Evolutionary conservation across 2,797 vertebrate genomes (phyloP), one percentile per base, ranked within the genome.

Genomic region (Chelonia mydas): DNA sequence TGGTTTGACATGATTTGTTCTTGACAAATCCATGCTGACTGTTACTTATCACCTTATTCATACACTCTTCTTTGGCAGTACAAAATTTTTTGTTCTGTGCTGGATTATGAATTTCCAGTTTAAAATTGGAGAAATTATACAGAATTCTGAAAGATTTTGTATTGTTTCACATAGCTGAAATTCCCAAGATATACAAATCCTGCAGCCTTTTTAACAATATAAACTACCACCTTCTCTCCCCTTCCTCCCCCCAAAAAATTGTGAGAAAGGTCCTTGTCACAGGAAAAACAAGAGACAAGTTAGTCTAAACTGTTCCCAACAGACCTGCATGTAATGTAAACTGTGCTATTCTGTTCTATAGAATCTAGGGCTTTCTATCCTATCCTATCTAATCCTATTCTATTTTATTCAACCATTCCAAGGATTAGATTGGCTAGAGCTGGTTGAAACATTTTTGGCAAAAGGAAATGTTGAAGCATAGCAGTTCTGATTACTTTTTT

Each of bases 111-210:
- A 81, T 95, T 95, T 91, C 84, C 92, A 95, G 3, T 90, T 89
- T 90, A 92, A 96, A 94, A 87, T 28, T 31, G 83, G 59, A 78
- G 45, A 91, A 81, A 86, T 95, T 95, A 96, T 89, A 51, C 77
- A 87, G 91, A 94, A 92, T 83, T 51, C 50, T 59, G 83, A n/a
- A 90, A 91, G 81, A 80, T 92, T 94, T 81, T 84, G 51, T 86
- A 95, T 96, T 95, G 94, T 96, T 97, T 96, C 93, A 76, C 3
- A 2, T 23, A 55, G 53, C 37, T 84, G 87, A 90, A 93, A 79
- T 79, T 27, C 65, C 3, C 2, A 85, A 92, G 93, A 87, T 93
- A 89, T n/a, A 84, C 94, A 91, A 94, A 45, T 17, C 3, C 45
- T 86, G 77, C 54, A 92, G 21, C 54, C 45, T 86, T 54, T 92